These are phyloP conservation scores for Mantis religiosa DNA, from an alignment of 2,888 invertebrate genomes.

Conservation along the genomic window DNA sequence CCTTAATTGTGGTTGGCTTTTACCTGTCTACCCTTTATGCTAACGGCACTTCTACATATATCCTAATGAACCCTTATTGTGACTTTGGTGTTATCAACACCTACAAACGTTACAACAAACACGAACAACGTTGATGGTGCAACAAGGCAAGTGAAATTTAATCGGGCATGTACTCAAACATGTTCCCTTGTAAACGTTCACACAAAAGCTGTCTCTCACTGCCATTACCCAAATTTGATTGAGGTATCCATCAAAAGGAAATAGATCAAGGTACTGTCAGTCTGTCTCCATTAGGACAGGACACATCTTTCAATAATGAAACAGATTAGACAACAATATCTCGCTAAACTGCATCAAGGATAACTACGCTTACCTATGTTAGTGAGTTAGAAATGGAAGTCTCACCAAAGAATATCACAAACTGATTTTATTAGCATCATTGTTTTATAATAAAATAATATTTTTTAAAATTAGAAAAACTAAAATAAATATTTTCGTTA, in stretches of 20 bases:
- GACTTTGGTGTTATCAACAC: not conserved
- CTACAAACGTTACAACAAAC: not conserved
- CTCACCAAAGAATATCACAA: too few species aligned
- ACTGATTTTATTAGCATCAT: too few species aligned
- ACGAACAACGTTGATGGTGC: not conserved
- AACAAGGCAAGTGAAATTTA: not conserved
- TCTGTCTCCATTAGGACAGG: not conserved
- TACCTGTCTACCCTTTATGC: too few species aligned
- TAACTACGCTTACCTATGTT: too few species aligned
- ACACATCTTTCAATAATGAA: not conserved
- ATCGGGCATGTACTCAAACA: not conserved
- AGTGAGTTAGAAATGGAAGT: too few species aligned
- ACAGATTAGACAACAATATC: too few species aligned
- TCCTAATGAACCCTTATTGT: not conserved
- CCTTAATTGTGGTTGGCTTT: too few species aligned
- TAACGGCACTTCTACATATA: too few species aligned
- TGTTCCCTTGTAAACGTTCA: not conserved
- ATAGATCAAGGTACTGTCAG: not conserved
- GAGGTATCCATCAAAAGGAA: not conserved
- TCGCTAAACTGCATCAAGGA: too few species aligned
- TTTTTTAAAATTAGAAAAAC: too few species aligned
- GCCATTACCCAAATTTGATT: not conserved
- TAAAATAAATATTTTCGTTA: too few species aligned
- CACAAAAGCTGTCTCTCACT: not conserved
- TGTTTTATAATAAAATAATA: too few species aligned